Conservation (phyloP, 2,888 invertebrate species). For the Meghimatium bilineatum region DNA sequence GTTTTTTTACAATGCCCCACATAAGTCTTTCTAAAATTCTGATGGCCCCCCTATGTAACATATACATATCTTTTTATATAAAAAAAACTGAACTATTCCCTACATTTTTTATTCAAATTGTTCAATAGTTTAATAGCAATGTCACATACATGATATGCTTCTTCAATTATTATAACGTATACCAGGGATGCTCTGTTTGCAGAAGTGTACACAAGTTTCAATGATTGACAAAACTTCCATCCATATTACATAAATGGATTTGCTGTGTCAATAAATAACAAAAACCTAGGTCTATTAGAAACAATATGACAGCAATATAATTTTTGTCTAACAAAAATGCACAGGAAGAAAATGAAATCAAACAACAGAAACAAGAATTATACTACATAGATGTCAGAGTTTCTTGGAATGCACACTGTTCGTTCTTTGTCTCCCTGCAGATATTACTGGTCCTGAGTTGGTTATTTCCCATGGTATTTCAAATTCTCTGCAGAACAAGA, state of each 20-base stretch:
- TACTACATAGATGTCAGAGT: slow-evolving; percentile 21
- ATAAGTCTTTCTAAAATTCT: no score
- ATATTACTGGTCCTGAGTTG: slow-evolving; percentile 30
- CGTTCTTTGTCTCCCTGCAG: slow-evolving; percentile 22
- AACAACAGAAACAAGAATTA: not conserved
- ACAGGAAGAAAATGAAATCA: slow-evolving; percentile 12
- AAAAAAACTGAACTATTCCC: no score
- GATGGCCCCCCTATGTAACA: no score
- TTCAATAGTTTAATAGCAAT: no score
- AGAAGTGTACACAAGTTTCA: no score
- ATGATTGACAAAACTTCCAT: not conserved
- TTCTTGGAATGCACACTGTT: slow-evolving; percentile 31
- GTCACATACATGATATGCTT: no score
- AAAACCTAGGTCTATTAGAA: not conserved
- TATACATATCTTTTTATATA: no score
- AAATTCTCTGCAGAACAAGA: slow-evolving; percentile 63
- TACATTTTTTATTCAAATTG: no score
- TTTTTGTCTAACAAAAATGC: slow-evolving; percentile 7
- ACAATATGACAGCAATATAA: not conserved
- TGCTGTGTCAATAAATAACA: not conserved
- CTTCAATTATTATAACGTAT: no score
- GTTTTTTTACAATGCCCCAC: no score
- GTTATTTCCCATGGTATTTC: slow-evolving; percentile 66
- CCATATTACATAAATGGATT: not conserved
- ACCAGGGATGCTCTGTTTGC: not conserved